phyloP scores from a whole-genome alignment of 2,888 invertebrate species.

The Heliconius hortense region DNA sequence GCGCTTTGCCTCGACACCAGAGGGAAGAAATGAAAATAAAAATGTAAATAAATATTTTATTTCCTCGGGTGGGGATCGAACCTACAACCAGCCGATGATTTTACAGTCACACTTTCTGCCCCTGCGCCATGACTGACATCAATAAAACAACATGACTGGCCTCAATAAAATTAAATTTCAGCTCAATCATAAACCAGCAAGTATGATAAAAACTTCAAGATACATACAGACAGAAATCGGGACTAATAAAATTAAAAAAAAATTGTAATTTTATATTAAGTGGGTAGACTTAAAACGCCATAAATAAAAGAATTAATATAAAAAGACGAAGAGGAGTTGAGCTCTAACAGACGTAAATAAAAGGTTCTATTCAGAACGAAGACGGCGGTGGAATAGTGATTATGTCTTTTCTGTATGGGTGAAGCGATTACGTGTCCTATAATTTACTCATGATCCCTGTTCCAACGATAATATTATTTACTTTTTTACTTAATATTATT shows the following conservation, averaged over 20 bases:
- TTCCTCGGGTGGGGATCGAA: too few species aligned
- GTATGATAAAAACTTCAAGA: background rate
- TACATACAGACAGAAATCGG: background rate
- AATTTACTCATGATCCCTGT: conserved; percentile 16
- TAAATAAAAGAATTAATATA: background rate
- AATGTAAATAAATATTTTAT: too few species aligned
- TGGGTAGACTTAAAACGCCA: too few species aligned
- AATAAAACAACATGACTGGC: too few species aligned
- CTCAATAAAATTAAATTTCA: background rate
- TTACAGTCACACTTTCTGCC: too few species aligned
- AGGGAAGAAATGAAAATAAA: too few species aligned
- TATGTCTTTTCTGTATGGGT: background rate
- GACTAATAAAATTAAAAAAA: background rate
- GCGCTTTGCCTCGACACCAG: too few species aligned
- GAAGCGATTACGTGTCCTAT: conserved; percentile 10
- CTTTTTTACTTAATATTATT: background rate
- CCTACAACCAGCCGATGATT: too few species aligned
- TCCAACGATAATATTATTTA: background rate
- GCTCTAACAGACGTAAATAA: background rate
- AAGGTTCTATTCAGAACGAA: background rate
- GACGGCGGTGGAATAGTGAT: background rate
- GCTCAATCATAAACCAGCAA: background rate
- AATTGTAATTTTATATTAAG: background rate
- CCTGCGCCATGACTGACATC: too few species aligned
- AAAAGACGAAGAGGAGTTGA: background rate